A percentile compares a stretch with the other conserved stretches of the same genome.
phyloP scores from a whole-genome alignment of 2,797 vertebrate species.

The Sebastes trivittatus region DNA sequence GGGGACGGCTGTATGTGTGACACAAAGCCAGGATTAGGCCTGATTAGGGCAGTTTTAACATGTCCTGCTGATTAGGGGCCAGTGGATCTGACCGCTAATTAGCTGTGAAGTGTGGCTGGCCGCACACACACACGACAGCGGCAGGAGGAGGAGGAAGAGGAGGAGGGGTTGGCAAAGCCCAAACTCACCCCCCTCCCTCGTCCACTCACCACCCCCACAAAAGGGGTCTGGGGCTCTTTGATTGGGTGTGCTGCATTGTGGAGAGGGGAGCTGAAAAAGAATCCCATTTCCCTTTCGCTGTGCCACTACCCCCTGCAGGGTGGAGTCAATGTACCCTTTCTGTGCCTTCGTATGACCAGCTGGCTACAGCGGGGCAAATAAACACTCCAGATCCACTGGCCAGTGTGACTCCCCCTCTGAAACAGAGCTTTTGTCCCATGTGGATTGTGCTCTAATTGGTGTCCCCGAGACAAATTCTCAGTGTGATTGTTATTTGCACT shows the following conservation, averaged over 20 bases:
- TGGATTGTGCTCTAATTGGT: conserved; percentile 80
- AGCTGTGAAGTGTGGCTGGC: conserved; percentile 81
- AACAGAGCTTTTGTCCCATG: conserved; percentile 78
- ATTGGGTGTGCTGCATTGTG: conserved; percentile 75
- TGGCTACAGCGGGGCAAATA: conserved; percentile 89
- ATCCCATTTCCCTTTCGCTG: conserved; percentile 81
- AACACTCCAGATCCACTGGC: conserved; percentile 81
- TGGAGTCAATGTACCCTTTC: conserved; percentile 81
- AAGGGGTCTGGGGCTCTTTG: conserved; percentile 72
- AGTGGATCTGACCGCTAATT: conserved; percentile 81
- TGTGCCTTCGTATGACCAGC: conserved; percentile 84
- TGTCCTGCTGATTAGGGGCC: conserved; percentile 82
- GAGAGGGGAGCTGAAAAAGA: conserved; percentile 78
- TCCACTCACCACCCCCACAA: conserved; percentile 73
- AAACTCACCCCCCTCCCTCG: conserved; percentile 45
- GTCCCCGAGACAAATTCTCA: conserved; percentile 67
- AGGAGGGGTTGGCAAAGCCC: conserved; percentile 43
- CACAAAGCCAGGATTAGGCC: conserved; percentile 80
- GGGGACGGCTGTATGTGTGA: conserved; percentile 52
- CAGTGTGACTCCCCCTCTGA: conserved; percentile 73
- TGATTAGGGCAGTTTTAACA: conserved; percentile 87
- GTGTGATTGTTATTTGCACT: conserved; percentile 64
- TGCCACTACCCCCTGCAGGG: conserved; percentile 76
- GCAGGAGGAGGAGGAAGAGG: conserved; percentile 61
- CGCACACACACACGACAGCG: conserved; percentile 70